Percentiles rank a stretch among this genome's conserved stretches.
These are phyloP conservation scores for Colius striatus DNA, from an alignment of 2,113 vertebrate genomes.

Conservation along the genomic window DNA sequence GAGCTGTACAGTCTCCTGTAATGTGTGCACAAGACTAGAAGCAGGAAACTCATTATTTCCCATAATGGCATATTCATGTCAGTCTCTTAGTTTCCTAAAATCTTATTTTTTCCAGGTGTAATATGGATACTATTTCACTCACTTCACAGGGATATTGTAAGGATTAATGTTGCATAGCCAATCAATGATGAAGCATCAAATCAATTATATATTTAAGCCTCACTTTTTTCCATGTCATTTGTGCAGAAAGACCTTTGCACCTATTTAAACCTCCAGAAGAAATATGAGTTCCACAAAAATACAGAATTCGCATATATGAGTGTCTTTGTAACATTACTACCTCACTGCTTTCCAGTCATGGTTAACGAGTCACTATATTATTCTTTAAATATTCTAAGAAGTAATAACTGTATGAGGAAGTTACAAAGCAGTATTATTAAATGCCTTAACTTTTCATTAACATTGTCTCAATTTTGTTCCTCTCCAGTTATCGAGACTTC, in stretches of 20 bases:
- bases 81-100: background rate
- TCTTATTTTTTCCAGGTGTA: background rate
- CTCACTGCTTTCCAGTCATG: background rate
- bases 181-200: constrained; percentile 10
- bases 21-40: background rate
- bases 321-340: background rate
- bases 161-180: constrained; percentile 24
- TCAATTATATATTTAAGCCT: background rate
- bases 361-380: background rate
- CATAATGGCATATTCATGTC: background rate
- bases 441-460: background rate
- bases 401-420: background rate
- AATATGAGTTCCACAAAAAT: background rate
- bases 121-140: background rate
- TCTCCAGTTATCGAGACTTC: background rate
- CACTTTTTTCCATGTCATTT: constrained; percentile 12
- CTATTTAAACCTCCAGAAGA: background rate
- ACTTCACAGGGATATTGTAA: background rate
- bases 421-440: background rate
- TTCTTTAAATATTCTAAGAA: background rate
- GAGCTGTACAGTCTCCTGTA: background rate
- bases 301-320: background rate
- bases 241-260: background rate
- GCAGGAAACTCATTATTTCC: background rate
- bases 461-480: background rate